phyloP scores from a whole-genome alignment of 1,140 invertebrate genomes.

The Akabosia matsudoensis region DNA sequence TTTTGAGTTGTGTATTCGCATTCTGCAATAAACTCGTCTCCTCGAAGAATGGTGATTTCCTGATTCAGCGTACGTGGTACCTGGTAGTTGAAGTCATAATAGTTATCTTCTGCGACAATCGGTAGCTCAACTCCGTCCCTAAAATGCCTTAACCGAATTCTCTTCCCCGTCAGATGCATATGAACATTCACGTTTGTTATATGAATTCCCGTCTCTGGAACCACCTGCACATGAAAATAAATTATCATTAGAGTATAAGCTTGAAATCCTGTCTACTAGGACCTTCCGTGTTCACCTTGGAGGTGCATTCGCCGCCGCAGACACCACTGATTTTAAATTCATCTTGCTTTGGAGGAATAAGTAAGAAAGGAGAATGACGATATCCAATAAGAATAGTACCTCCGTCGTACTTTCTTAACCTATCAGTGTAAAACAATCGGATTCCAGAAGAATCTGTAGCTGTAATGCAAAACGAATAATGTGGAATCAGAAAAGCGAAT shows the following conservation, averaged over 20 bases:
- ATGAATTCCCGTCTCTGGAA: background rate
- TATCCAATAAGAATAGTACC: constrained; percentile 76
- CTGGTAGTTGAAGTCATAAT: constrained; percentile 23
- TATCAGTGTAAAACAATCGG: constrained; percentile 69
- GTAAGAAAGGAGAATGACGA: constrained; percentile 70
- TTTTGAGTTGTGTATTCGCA: constrained; percentile 10
- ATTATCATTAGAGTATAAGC: no score
- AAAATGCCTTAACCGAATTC: constrained; percentile 36
- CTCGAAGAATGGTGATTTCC: constrained; percentile 12
- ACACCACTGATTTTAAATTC: constrained; percentile 72
- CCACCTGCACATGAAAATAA: background rate
- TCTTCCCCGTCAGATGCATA: constrained; percentile 37
- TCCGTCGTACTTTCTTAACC: constrained; percentile 69
- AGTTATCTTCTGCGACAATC: constrained; percentile 48
- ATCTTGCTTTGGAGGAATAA: constrained; percentile 71
- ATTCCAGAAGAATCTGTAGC: constrained; percentile 76
- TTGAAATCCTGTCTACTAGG: background rate
- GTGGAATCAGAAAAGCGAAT: background rate
- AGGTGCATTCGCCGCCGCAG: constrained; percentile 74
- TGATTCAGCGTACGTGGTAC: background rate
- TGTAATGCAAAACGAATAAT: constrained; percentile 45
- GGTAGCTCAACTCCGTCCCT: constrained; percentile 39
- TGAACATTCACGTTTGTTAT: constrained; percentile 23
- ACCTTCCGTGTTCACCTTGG: constrained; percentile 57
- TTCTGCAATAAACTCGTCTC: constrained; percentile 14